A percentile compares a stretch with the other conserved stretches of the same genome.
These are phyloP conservation scores for Epinotia bilunana DNA, from an alignment of 2,888 invertebrate genomes.

Conservation along the genomic window DNA sequence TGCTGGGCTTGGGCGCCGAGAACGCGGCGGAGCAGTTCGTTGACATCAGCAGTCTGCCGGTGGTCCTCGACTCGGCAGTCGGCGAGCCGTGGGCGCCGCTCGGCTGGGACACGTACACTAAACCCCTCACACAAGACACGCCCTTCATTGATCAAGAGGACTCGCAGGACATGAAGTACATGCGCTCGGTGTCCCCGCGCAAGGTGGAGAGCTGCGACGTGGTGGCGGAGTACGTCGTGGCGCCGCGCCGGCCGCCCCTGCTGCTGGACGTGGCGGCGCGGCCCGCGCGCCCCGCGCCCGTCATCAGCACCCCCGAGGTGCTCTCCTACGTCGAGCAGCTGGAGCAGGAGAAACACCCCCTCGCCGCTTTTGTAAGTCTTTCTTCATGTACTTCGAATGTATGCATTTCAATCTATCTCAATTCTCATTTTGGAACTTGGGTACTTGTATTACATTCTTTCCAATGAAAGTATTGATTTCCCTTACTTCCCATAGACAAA, in stretches of 20 bases:
- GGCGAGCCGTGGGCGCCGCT: conserved; percentile 50
- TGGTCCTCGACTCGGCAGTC: conserved; percentile 72
- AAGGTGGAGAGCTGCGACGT: conserved; percentile 66
- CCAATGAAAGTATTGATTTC: not conserved
- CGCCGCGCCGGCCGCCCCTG: conserved; percentile 54
- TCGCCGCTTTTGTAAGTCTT: conserved; percentile 61
- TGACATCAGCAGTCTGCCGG: conserved; percentile 72
- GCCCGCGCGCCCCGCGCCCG: conserved; percentile 53
- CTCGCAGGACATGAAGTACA: conserved; percentile 70
- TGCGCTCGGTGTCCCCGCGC: conserved; percentile 67
- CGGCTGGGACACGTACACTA: conserved; percentile 62
- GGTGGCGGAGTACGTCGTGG: conserved; percentile 50
- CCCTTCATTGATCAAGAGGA: conserved; percentile 77
- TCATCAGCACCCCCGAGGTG: conserved; percentile 79
- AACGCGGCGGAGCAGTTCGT: conserved; percentile 64
- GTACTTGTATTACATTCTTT: not conserved
- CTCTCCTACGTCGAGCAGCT: conserved; percentile 76
- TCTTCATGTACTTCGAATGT: not conserved
- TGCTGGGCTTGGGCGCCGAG: conserved; percentile 55
- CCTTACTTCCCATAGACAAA: too few relatives aligned
- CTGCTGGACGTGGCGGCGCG: conserved; percentile 67
- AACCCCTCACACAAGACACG: conserved; percentile 64
- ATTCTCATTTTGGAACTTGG: not conserved
- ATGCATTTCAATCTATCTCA: not conserved
- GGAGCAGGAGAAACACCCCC: conserved; percentile 71